Base-by-base conservation (phyloP, 2,797 vertebrate genomes). In the Sebastes taczanowskii region DNA sequence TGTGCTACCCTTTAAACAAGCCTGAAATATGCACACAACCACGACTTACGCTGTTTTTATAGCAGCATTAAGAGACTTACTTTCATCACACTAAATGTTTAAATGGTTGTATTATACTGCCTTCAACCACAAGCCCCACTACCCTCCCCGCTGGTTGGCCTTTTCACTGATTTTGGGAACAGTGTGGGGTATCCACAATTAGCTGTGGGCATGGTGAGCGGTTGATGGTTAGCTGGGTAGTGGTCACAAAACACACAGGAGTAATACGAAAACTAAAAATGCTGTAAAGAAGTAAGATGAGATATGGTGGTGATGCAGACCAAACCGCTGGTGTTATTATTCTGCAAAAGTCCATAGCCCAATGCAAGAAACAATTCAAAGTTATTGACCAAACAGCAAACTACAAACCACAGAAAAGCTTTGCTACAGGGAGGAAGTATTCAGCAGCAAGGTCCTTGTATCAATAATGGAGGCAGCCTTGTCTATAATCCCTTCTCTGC, bases 101-200 rank as follows among this genome's bases (percentile, higher is more conserved):
- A 56, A 69, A 53, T 35, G 16, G 7, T 67, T 32, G 42, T 13
- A 59, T 30, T 29, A 38, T 22, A 30, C 32, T 64, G 56, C 35
- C 74, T 76, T 23, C 1, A 59, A 78, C 74, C 7, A 10, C 14
- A 77, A 58, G 20, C 25, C 38, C n/a, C 61, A 71, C 62, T 65
- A 60, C 18, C 38, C 23, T 63, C 32, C 76, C 74, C 80, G 77
- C 86, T 79, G 71, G 10, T 71, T 86, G 85, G 70, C 80, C 78
- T 89, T 89, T 88, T 85, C 79, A 89, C 27, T 77, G 27, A 49
- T 81, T 75, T 77, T 81, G 46, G 32, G 13, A 77, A 61, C 75
- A 72, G 27, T 18, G 7, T 52, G 49, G 34, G 61, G 72, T 23
- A 0, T 81, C 70, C 29, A 73, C 35, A 86, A 81, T 80, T 79